These are phyloP conservation scores for Coturnix japonica DNA, from an alignment of 2,113 vertebrate genomes.

Conservation along the genomic window DNA sequence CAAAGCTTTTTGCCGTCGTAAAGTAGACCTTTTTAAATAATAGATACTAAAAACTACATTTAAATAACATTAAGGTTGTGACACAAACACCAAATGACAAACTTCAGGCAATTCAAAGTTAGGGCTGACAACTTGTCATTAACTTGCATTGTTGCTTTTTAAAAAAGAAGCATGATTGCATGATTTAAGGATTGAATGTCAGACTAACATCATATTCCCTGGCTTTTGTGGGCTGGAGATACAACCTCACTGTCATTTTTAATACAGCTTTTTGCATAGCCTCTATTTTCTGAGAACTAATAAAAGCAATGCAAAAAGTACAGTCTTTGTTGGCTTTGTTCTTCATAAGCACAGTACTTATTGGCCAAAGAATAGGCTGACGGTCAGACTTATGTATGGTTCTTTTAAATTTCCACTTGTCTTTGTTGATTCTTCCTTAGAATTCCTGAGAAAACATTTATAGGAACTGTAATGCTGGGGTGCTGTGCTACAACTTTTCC, in stretches of 20 bases:
- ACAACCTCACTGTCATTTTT: conserved; percentile 74
- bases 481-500: background rate
- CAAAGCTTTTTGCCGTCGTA: conserved; percentile 78
- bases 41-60: conserved; percentile 82
- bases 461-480: background rate
- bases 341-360: background rate
- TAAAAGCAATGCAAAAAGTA: background rate
- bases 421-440: background rate
- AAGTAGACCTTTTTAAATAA: conserved; percentile 82
- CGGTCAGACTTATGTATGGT: background rate
- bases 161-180: conserved; percentile 53
- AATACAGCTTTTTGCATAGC: conserved; percentile 45
- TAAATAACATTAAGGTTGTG: conserved; percentile 83
- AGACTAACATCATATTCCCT: conserved; percentile 74
- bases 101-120: conserved; percentile 76
- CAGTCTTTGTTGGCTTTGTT: background rate
- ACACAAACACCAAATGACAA: conserved; percentile 82
- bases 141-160: conserved; percentile 67
- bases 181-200: conserved; percentile 76
- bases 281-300: conserved; percentile 28
- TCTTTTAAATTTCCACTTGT: background rate
- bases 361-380: background rate
- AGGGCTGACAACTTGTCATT: conserved; percentile 73
- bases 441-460: background rate
- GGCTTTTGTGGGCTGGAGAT: conserved; percentile 71